Conservation (phyloP, 2,113 vertebrate species). For the Ceuthmochares aereus region DNA sequence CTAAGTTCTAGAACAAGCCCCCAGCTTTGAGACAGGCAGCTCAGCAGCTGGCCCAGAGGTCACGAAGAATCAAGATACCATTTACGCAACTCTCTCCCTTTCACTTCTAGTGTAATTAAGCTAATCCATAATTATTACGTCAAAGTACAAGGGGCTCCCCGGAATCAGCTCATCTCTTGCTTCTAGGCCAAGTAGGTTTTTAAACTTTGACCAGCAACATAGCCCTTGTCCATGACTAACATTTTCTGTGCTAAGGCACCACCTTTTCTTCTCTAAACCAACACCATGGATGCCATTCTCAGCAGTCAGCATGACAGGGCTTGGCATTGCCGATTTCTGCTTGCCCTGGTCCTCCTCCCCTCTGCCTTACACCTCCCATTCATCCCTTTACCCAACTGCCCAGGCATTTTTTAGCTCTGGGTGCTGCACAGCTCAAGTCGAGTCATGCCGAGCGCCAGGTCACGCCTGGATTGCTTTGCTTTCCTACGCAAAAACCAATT, state of each 20-base stretch:
- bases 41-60: not conserved
- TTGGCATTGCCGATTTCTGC: too few species aligned
- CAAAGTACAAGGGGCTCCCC: not conserved
- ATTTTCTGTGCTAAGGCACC: accelerated
- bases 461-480: accelerated
- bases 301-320: accelerated
- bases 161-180: not conserved
- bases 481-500: accelerated
- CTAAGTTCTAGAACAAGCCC: not conserved
- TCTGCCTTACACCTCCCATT: accelerated
- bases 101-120: not conserved
- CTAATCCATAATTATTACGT: not conserved
- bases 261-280: not conserved
- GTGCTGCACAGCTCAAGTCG: accelerated
- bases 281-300: not conserved
- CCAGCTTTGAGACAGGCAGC: not conserved
- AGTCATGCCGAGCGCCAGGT: accelerated
- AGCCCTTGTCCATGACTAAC: not conserved
- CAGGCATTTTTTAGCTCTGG: accelerated
- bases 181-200: accelerated
- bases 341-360: not conserved
- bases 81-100: not conserved
- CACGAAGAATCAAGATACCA: accelerated
- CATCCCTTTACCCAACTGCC: accelerated
- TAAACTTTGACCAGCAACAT: not conserved